Conservation (phyloP, 2,113 vertebrate species). For the Aythya baeri region DNA sequence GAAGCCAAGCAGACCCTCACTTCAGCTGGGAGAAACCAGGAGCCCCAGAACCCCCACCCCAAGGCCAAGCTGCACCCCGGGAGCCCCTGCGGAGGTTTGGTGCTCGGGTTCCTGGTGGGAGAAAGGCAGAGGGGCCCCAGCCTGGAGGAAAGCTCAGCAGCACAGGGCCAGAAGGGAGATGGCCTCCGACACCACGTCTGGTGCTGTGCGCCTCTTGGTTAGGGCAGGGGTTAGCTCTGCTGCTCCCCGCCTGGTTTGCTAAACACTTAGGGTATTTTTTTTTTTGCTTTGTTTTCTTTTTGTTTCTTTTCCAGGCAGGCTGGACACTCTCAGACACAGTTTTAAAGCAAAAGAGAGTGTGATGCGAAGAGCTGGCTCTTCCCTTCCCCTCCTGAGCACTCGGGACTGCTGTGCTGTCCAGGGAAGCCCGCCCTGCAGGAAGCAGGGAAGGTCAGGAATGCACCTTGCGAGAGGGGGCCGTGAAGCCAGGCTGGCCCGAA, state of each 20-base stretch:
- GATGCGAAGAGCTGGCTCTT: not conserved
- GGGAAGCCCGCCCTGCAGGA: not conserved
- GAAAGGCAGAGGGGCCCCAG: not conserved
- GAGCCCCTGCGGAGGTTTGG: constrained; percentile 57
- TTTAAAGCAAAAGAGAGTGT: not conserved
- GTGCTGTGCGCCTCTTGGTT: not conserved
- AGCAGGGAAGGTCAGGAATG: not conserved
- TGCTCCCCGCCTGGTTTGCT: not conserved
- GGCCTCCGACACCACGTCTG: not conserved
- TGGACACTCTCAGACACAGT: not conserved
- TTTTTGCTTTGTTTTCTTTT: not conserved
- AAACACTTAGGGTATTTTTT: not conserved
- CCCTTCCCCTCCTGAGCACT: not conserved
- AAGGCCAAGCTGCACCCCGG: not conserved
- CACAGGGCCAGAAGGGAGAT: not conserved
- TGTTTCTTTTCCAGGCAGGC: not conserved
- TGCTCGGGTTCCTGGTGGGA: constrained; percentile 37
- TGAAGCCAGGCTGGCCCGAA: constrained; percentile 8
- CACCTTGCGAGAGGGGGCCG: constrained; percentile 14
- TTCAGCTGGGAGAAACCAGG: constrained; percentile 21
- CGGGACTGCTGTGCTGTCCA: not conserved
- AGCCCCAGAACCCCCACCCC: constrained; percentile 18
- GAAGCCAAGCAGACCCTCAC: constrained; percentile 56
- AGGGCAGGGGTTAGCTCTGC: not conserved
- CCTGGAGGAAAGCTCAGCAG: not conserved